Evolutionary conservation across 1,140 invertebrate species (phyloP).

Genomic region (Drosophila navojoa): DNA sequence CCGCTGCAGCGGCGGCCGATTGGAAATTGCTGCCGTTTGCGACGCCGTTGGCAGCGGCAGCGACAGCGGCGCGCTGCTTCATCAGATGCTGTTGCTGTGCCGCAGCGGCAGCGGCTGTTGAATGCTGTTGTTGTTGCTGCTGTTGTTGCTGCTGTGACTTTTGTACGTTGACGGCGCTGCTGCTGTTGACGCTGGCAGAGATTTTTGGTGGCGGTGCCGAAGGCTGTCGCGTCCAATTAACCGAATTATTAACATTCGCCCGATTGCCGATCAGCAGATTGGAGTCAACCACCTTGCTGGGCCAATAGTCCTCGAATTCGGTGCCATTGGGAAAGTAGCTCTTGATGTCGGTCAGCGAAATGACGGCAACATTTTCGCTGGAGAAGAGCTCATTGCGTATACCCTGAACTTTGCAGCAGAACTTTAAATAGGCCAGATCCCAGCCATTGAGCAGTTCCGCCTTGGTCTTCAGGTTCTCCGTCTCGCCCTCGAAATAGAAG

Average conservation of each 20-base stretch:
- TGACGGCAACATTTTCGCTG: constrained; percentile 94
- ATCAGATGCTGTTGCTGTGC: constrained; percentile 68
- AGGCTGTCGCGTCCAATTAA: constrained; percentile 87
- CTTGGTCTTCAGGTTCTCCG: constrained; percentile 93
- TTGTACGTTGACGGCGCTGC: constrained; percentile 43
- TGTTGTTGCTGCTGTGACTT: constrained; percentile 82
- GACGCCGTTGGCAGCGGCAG: constrained; percentile 57
- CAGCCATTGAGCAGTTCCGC: constrained; percentile 93
- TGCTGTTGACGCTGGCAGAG: constrained; percentile 10
- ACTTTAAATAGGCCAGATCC: constrained; percentile 96
- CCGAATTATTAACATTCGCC: constrained; percentile 85
- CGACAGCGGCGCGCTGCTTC: constrained; percentile 63
- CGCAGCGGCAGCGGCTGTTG: constrained; percentile 63
- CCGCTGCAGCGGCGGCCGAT: constrained; percentile 54
- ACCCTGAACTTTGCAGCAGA: constrained; percentile 97
- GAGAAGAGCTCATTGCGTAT: constrained; percentile 95
- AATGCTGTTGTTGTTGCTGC: constrained; percentile 67
- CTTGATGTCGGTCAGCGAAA: constrained; percentile 94
- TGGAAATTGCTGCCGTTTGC: constrained; percentile 49
- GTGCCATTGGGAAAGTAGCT: constrained; percentile 95
- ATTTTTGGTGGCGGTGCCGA: constrained; percentile 83
- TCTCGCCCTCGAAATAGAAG: constrained; percentile 97
- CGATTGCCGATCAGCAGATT: constrained; percentile 88
- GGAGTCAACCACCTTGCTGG: constrained; percentile 92
- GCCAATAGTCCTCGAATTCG: constrained; percentile 96